Evolutionary conservation across 2,888 invertebrate genomes (phyloP).

Genomic region (Abscondita cerata): DNA sequence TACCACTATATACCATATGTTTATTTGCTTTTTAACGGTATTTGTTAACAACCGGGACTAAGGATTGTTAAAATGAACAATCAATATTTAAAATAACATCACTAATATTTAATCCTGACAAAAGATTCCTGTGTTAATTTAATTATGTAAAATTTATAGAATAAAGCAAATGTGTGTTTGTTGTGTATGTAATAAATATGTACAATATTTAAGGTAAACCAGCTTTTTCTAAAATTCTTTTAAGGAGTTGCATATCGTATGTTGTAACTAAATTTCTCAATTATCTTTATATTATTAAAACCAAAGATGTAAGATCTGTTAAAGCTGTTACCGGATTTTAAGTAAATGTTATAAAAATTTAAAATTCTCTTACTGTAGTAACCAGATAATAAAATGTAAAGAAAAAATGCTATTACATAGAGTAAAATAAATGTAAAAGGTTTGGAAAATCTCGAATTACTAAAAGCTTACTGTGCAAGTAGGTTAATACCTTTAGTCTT

Average conservation of each 20-base stretch:
- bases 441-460: conserved; percentile 34
- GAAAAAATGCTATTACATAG: neutral
- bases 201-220: neutral
- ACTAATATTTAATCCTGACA: too few species aligned
- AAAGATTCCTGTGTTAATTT: too few species aligned
- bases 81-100: too few species aligned
- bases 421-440: conserved; percentile 29
- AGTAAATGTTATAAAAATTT: conserved; percentile 8
- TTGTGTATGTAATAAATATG: neutral
- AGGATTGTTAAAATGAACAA: neutral
- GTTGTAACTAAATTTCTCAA: too few species aligned
- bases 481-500: conserved; percentile 37
- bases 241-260: too few species aligned
- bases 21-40: neutral
- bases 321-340: too few species aligned
- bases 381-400: too few species aligned
- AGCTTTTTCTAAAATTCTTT: too few species aligned
- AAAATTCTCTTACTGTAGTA: conserved; percentile 4
- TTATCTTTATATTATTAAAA: too few species aligned
- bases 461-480: conserved; percentile 37
- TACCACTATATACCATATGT: neutral
- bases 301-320: too few species aligned
- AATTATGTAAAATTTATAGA: too few species aligned
- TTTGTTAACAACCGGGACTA: neutral
- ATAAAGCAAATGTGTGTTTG: too few species aligned